phyloP scores from a whole-genome alignment of 2,113 vertebrate species.

The Chlamydotis undulata region DNA sequence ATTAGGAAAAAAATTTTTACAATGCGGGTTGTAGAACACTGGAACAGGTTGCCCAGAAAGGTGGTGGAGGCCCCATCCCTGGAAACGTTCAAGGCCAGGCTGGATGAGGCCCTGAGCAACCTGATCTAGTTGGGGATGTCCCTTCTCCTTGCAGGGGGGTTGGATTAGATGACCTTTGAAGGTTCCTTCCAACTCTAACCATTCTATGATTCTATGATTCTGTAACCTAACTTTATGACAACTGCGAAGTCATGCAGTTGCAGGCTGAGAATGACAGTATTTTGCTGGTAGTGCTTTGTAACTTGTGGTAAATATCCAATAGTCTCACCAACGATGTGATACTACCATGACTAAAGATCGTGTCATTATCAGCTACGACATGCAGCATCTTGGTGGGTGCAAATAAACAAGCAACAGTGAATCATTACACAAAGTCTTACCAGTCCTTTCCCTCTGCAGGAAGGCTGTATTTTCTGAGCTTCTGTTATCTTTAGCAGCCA shows the following conservation, averaged over 20 bases:
- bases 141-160: too few relatives aligned
- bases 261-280: neutral
- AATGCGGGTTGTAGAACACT: too few relatives aligned
- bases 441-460: neutral
- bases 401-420: neutral
- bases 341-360: neutral
- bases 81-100: too few relatives aligned
- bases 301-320: neutral
- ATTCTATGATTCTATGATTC: too few relatives aligned
- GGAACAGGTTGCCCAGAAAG: too few relatives aligned
- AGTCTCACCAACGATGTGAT: accelerated
- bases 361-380: neutral
- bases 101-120: too few relatives aligned
- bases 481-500: neutral
- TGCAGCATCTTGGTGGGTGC: neutral
- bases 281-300: neutral
- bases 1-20: too few relatives aligned
- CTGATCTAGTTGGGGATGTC: too few relatives aligned
- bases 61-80: too few relatives aligned
- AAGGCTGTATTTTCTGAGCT: neutral
- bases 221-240: neutral
- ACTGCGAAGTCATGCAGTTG: neutral
- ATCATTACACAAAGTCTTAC: neutral
- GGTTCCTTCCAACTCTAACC: too few relatives aligned
- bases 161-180: too few relatives aligned